Evolutionary conservation across 2,113 vertebrate species (phyloP), one percentile per base, ranked within the genome.

Genomic region (Gymnobelideus leadbeateri): DNA sequence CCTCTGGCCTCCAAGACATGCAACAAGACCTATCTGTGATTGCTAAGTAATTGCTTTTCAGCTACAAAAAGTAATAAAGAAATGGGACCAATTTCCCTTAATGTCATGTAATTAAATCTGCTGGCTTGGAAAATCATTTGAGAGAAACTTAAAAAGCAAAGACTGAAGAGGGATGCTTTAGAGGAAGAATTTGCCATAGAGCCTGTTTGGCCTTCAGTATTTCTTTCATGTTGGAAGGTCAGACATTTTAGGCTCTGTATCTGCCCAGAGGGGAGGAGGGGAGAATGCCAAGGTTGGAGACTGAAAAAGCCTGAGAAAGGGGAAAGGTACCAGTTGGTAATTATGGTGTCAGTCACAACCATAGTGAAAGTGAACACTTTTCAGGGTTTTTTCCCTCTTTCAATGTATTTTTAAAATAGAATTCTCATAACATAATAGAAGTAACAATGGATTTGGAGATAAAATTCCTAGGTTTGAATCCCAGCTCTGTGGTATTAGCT

Each of bases 1-100:
- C 91, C 12, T 26, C 46, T 28, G 55, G 92, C 93, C 93, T 91
- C 96, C 19, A 1, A 93, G 97, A 97, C 97, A 96, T 92, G 49
- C 47, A 89, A 96, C 96, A 95, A 97, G 91, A 92, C 91, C 95
- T 61, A 68, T 94, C 28, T 90, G 53, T 46, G 61, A 95, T 96
- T 19, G 94, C 98, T 97, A 97, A 97, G 96, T 98, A 97, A 98
- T 97, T 97, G 97, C 96, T 97, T 97, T 97, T 94, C 89, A 91
- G 90, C 98, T 97, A 55, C 95, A 95, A 97, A 84, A 97, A 94
- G 96, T 97, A 97, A 97, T 98, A 97, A 97, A 97, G 97, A 96
- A 97, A 97, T 95, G 96, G 96, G 95, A 97, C 95, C 96, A 97
- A 97, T 97, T 97, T 97, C 97, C 97, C 96, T 97, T 94, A 96